Evolutionary conservation across 2,113 vertebrate species (phyloP).

Genomic region (Xenopus laevis): DNA sequence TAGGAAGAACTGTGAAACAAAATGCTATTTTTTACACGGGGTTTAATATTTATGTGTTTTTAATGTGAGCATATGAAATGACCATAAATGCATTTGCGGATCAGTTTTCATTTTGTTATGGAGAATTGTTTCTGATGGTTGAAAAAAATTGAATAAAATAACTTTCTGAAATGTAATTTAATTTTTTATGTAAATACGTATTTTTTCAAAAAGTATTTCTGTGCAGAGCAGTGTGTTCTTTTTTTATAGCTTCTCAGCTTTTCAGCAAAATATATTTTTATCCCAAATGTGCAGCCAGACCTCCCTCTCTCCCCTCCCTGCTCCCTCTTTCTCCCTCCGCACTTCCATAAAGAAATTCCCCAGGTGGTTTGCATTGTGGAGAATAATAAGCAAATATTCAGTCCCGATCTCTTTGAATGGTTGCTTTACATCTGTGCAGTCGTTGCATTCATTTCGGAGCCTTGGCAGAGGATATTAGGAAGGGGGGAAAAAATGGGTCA

Average conservation of each 20-base stretch:
- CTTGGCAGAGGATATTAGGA: background rate
- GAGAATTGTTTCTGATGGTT: no score
- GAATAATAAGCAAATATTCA: constrained; percentile 1
- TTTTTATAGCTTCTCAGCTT: background rate
- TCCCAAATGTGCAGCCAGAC: constrained; percentile 1
- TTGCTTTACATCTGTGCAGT: background rate
- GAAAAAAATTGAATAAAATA: no score
- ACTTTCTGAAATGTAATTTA: no score
- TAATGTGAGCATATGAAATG: background rate
- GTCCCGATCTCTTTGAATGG: background rate
- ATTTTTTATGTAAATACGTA: no score
- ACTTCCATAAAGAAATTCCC: constrained; percentile 25
- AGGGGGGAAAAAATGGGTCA: background rate
- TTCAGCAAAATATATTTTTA: constrained; percentile 1
- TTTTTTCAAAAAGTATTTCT: no score
- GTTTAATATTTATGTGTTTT: background rate
- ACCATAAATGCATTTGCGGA: no score
- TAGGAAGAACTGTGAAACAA: no score
- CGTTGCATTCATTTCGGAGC: background rate
- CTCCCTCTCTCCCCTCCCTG: constrained; percentile 2
- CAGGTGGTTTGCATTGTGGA: constrained; percentile 26
- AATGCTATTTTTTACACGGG: background rate
- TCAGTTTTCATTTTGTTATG: no score
- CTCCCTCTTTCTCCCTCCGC: background rate
- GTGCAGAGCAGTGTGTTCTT: no score